Evolutionary conservation across 2,888 invertebrate species (phyloP), one percentile per base, ranked within the genome.

Genomic region (Nomada lathburiana): DNA sequence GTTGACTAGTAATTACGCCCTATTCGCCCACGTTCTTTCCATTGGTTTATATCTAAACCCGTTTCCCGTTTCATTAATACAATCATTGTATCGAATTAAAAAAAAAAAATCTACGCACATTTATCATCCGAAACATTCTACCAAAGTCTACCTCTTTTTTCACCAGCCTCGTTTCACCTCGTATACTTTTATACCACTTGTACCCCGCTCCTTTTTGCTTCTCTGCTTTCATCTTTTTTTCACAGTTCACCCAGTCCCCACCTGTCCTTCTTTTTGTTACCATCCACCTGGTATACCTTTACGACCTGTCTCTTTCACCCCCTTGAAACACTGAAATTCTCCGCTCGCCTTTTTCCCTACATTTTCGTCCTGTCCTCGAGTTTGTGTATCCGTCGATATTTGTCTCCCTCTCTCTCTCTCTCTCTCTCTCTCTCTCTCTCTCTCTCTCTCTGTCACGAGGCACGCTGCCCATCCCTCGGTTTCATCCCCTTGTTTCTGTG

Each of bases 291-390:
- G 60, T 26, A 20, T 11, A 26, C 70, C 55, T 18, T 63, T 26
- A 20, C 52, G n/a, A 2, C 20, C 13, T 11, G 23, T 65, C 68
- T 42, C 36, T 42, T 2, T 13, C 11, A 13, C 23, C 53, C 53
- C 23, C 52, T 63, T 13, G 23, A 55, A 60, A 67, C 63, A 26
- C 26, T 26, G 47, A 65, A 67, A 72, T 68, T 71, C 42, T 42
- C 42, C 67, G 18, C 42, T 57, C 55, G 44, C 18, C 29, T 64
- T 70, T 60, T 71, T 50, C 50, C 9, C 2, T 13, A 18, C 23
- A n/a, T 62, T 60, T 52, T 23, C 62, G 44, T 23, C 16, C 52
- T 16, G 44, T 26, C 26, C 42, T 57, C 53, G 36, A 29, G 53
- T 42, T 36, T n/a, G 23, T 26, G 13, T 44, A n/a, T 18, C 50